phyloP scores from a whole-genome alignment of 2,113 vertebrate genomes.

The Vulpes vulpes region DNA sequence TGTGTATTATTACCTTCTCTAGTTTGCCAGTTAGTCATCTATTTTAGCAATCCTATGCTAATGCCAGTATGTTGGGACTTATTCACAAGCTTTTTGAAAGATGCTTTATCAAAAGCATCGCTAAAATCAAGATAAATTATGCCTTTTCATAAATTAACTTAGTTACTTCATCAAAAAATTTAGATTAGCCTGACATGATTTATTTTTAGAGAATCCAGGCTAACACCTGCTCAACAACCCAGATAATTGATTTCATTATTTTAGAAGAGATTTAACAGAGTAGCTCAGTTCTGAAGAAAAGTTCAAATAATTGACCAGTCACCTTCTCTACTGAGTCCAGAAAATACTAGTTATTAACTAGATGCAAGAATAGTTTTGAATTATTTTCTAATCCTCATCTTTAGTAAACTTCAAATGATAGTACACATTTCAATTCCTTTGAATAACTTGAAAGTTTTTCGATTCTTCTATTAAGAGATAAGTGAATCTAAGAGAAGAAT shows the following conservation, averaged over 20 bases:
- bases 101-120: conserved; percentile 60
- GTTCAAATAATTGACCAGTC: conserved; percentile 43
- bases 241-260: conserved; percentile 53
- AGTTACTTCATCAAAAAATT: conserved; percentile 69
- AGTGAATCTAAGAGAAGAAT: background rate
- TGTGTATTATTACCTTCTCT: conserved; percentile 69
- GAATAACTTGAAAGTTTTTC: background rate
- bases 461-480: background rate
- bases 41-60: conserved; percentile 69
- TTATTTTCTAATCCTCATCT: conserved; percentile 24
- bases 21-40: conserved; percentile 41
- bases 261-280: conserved; percentile 46
- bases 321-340: background rate
- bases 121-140: conserved; percentile 69
- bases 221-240: conserved; percentile 66
- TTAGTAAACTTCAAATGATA: background rate
- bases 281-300: conserved; percentile 8
- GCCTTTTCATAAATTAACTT: conserved; percentile 76
- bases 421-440: background rate
- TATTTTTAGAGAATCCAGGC: conserved; percentile 70
- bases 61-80: conserved; percentile 62
- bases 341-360: background rate
- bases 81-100: conserved; percentile 60
- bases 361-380: background rate
- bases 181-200: conserved; percentile 57